A percentile compares a stretch with the other conserved stretches of the same genome.
These are phyloP conservation scores for Aurelia sp. DNA, from an alignment of 30 jellyfish, hydroid and myxozoan genomes.

Conservation along the genomic window DNA sequence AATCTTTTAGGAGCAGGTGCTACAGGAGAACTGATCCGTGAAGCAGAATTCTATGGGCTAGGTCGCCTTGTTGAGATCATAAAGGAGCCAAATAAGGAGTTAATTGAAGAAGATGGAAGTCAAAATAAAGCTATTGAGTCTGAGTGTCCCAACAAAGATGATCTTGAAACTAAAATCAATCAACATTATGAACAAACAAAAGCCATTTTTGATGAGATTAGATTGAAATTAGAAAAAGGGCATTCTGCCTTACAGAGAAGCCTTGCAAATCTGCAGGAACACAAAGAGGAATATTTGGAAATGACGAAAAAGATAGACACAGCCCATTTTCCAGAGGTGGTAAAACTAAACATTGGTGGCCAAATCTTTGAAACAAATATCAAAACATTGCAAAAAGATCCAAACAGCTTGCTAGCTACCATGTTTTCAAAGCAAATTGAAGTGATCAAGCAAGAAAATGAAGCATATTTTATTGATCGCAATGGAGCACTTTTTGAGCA, in stretches of 20 bases:
- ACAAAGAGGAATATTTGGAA: too few species aligned
- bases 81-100: too few species aligned
- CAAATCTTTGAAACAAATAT: not conserved
- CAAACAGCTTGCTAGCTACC: constrained; percentile 10
- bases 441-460: not conserved
- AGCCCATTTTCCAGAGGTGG: too few species aligned
- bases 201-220: too few species aligned
- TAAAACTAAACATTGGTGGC: not conserved
- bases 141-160: not conserved
- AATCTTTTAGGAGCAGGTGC: not conserved
- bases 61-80: constrained; percentile 11
- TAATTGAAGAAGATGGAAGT: too few species aligned
- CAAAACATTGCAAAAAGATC: constrained; percentile 11
- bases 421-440: constrained; percentile 10
- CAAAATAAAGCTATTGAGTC: too few species aligned
- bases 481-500: constrained; percentile 13
- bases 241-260: too few species aligned
- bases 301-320: too few species aligned
- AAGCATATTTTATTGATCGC: constrained; percentile 18
- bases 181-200: not conserved
- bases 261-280: too few species aligned
- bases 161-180: constrained; percentile 22
- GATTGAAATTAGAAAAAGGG: too few species aligned
- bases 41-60: constrained; percentile 45
- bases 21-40: constrained; percentile 22